Base-by-base conservation (phyloP, 2,888 invertebrate genomes). In the Hirtodrosophila confusa region DNA sequence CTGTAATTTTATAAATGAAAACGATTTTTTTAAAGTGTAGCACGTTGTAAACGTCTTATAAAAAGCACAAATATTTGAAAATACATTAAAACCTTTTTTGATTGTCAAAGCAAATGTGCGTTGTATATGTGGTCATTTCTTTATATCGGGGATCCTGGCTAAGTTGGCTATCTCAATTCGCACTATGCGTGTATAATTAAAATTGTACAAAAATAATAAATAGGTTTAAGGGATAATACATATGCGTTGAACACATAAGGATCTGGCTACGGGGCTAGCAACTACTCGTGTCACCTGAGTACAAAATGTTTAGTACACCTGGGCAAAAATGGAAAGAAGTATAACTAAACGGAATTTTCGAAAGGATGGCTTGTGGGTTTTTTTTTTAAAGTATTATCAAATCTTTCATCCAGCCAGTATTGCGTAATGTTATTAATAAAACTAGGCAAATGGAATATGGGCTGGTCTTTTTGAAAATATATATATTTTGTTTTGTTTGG, bases 131-230 rank as follows among this genome's bases (percentile, higher is more conserved):
- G n/a, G 29, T 27, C 3, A 4, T 27, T 27, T 27, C 27, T 27
- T 27, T 27, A 8, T 23, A 9, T 45, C 5, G 9, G 23, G 12
- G 29, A 23, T 31, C 11, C 39, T 53, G 41, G 47, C 49, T 37
- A 51, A 43, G 36, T 29, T 31, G 36, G 24, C 49, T 45, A 37
- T 17, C 11, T 27, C 29, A 31, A 5, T 12, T 9, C 6, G 29
- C 11, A 17, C 33, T 45, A 9, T 40, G 36, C 8, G 8, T 17
- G n/a, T 47, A 35, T 41, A 12, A 37, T 58, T 43, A n/a, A 69
- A 29, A 40, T 48, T 50, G 31, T 62, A 68, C 40, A 49, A 53
- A 62, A 56, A 69, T 63, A 53, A 69, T 56, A 64, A 63, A 69
- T 56, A 51, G 12, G 23, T 51, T 24, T 47, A 51, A 36, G 35